A percentile compares a stretch with the other conserved stretches of the same genome.
These are phyloP conservation scores for Myrmecobius fasciatus DNA, from an alignment of 2,113 vertebrate genomes.

Conservation along the genomic window DNA sequence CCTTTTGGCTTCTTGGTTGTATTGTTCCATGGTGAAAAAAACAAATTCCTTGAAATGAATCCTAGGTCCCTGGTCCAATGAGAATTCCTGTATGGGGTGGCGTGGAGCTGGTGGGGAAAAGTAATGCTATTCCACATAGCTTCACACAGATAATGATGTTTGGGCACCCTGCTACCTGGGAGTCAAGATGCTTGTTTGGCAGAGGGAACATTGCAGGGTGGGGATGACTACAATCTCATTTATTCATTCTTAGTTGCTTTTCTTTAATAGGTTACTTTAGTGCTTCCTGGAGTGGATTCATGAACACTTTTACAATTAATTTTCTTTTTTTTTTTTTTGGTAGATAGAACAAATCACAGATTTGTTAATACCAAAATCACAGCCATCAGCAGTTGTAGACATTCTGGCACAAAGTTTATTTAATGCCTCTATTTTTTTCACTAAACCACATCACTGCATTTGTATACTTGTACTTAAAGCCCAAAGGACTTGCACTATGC, in stretches of 20 bases:
- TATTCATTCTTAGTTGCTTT: neutral
- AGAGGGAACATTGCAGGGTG: neutral
- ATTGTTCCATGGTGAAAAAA: neutral
- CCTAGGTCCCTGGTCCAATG: neutral
- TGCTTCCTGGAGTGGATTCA: neutral
- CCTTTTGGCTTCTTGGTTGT: neutral
- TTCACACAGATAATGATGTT: neutral
- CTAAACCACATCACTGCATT: neutral
- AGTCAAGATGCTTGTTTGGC: neutral
- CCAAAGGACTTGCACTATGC: neutral
- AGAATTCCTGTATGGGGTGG: neutral
- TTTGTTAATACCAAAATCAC: neutral
- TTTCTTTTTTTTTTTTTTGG: neutral
- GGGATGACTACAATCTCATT: neutral
- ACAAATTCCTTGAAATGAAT: neutral
- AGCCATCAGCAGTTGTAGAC: neutral
- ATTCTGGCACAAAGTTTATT: neutral
- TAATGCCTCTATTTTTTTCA: neutral
- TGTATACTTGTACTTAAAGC: neutral
- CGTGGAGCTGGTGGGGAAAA: neutral
- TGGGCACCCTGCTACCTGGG: neutral
- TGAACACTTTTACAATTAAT: neutral
- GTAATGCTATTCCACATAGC: neutral
- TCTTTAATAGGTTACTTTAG: neutral
- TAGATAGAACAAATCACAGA: neutral